phyloP scores from a whole-genome alignment of 2,113 vertebrate species.

The Heteronetta atricapilla region DNA sequence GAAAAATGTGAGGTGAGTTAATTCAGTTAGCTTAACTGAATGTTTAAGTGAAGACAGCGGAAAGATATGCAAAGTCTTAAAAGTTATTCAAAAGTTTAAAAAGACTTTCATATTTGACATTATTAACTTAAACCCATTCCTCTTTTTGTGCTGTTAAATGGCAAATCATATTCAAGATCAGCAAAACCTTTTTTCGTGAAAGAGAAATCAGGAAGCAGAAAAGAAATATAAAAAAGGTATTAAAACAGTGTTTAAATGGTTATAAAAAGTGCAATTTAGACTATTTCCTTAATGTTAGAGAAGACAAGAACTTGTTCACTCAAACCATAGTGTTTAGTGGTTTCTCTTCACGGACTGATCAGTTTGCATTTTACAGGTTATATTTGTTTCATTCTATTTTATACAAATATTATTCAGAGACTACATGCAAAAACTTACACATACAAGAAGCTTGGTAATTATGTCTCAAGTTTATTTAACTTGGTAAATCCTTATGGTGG shows the following conservation, averaged over 20 bases:
- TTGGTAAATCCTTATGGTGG: background rate
- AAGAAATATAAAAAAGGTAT: background rate
- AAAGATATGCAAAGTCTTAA: background rate
- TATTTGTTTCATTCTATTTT: background rate
- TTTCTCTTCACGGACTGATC: background rate
- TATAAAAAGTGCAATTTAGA: background rate
- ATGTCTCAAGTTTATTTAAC: background rate
- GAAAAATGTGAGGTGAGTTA: background rate
- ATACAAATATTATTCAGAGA: background rate
- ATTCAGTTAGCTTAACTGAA: background rate
- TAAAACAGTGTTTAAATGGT: background rate
- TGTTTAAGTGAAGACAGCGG: background rate
- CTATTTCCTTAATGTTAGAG: background rate
- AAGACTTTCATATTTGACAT: background rate
- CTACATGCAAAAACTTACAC: fast-evolving
- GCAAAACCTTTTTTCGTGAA: background rate
- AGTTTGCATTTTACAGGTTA: background rate
- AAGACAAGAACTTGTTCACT: background rate
- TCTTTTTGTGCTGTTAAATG: background rate
- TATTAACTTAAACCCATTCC: background rate
- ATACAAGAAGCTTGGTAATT: background rate
- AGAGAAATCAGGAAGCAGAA: background rate
- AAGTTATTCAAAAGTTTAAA: background rate
- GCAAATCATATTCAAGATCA: background rate
- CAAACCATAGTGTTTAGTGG: background rate